Evolutionary conservation across 2,113 vertebrate species (phyloP), one percentile per base, ranked within the genome.

Genomic region (Oreochromis spilurus): DNA sequence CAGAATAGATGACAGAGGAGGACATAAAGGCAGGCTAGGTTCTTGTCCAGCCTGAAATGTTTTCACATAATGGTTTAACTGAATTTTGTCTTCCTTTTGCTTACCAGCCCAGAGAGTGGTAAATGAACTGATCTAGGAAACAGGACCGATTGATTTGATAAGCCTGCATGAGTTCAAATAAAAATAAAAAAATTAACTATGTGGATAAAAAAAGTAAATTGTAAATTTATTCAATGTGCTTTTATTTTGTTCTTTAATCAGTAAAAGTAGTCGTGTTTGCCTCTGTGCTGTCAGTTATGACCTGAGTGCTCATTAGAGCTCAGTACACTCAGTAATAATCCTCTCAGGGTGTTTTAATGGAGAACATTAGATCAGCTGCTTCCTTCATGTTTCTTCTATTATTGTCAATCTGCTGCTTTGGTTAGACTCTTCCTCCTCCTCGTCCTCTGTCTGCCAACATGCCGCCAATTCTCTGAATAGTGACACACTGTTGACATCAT

Each of bases 281-380:
- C 48, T 48, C 85, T 62, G 14, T 62, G 31, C 21, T 26, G 81
- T 21, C 31, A 29, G 62, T 83, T 72, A 8, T 21, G 52, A 77
- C 9, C 50, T 4, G 38, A 45, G 55, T 19, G 65, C 24, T 52
- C 5, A 55, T 60, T 62, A 82, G 36, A 19, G 65, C 34, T 77
- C 17, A 3, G 57, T 34, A 48, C 38, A 34, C 81, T 82, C 53
- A 36, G 6, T 83, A 80, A 88, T 60, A n/a, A 70, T 24, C 17
- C 31, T 75, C 67, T 70, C 40, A 50, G n/a, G 26, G 5, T 17
- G n/a, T 67, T 52, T 65, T 29, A 83, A 52, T 72, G 55, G 81
- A 78, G 87, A 84, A 89, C 90, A 93, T 93, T 77, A 81, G 45
- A 62, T 82, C 60, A 4, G 58, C 83, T 72, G 83, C 82, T 72